A percentile compares a stretch with the other conserved stretches of the same genome.
phyloP scores from a whole-genome alignment of 2,888 invertebrate species.

The Polydrusus cervinus region DNA sequence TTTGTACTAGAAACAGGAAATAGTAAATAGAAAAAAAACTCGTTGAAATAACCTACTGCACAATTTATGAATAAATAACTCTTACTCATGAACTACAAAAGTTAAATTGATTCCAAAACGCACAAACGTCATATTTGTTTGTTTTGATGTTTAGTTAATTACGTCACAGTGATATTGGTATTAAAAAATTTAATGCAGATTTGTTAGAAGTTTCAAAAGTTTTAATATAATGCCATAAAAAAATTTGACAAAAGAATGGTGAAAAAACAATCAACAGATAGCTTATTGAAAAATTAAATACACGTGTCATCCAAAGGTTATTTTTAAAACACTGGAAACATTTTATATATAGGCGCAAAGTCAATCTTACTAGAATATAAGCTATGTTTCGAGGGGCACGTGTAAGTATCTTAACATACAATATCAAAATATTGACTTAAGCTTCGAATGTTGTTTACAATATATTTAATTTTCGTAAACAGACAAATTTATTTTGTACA shows the following conservation, averaged over 20 bases:
- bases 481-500: not conserved
- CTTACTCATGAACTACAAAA: not conserved
- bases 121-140: too few species aligned
- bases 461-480: constrained; percentile 11
- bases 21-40: too few species aligned
- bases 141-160: too few species aligned
- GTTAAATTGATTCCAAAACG: too few species aligned
- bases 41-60: constrained; percentile 48
- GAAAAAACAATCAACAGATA: too few species aligned
- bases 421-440: constrained; percentile 17
- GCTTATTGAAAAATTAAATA: not conserved
- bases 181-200: too few species aligned
- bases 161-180: too few species aligned
- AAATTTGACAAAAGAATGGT: too few species aligned
- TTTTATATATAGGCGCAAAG: not conserved
- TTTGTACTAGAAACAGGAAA: too few species aligned
- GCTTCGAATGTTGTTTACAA: constrained; percentile 2
- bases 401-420: constrained; percentile 1
- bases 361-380: not conserved
- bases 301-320: not conserved
- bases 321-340: not conserved
- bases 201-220: too few species aligned
- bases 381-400: not conserved
- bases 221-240: too few species aligned
- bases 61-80: constrained; percentile 4